phyloP scores from a whole-genome alignment of 2,113 vertebrate species.

The Paradoxurus hermaphroditus region DNA sequence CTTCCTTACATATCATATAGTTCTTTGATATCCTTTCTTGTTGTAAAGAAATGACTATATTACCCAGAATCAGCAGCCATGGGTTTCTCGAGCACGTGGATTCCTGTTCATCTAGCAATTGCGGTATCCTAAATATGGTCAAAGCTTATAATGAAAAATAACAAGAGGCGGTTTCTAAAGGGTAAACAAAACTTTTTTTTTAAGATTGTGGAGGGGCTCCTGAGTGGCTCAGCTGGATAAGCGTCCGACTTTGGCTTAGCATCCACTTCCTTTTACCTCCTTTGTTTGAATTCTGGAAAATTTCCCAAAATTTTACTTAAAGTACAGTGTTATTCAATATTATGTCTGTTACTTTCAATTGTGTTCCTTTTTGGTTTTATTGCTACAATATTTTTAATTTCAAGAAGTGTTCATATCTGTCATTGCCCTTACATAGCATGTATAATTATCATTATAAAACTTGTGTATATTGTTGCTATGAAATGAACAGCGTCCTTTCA shows the following conservation, averaged over 20 bases:
- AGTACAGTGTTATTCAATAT: background rate
- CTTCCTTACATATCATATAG: background rate
- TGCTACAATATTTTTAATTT: background rate
- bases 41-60: background rate
- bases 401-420: background rate
- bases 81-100: background rate
- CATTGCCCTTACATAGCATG: background rate
- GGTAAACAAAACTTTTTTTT: background rate
- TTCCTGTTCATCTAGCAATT: background rate
- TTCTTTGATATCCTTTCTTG: background rate
- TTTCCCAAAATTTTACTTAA: background rate
- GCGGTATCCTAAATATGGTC: background rate
- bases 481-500: no score
- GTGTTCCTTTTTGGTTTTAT: background rate
- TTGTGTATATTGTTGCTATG: background rate
- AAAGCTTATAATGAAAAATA: background rate
- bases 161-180: background rate
- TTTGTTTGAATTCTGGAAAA: background rate
- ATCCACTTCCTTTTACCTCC: background rate
- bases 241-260: no score
- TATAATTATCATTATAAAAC: background rate
- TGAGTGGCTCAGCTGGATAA: no score
- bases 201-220: background rate
- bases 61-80: background rate
- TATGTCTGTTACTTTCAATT: background rate